phyloP scores from a whole-genome alignment of 2,113 vertebrate genomes.

The Shinisaurus crocodilurus region DNA sequence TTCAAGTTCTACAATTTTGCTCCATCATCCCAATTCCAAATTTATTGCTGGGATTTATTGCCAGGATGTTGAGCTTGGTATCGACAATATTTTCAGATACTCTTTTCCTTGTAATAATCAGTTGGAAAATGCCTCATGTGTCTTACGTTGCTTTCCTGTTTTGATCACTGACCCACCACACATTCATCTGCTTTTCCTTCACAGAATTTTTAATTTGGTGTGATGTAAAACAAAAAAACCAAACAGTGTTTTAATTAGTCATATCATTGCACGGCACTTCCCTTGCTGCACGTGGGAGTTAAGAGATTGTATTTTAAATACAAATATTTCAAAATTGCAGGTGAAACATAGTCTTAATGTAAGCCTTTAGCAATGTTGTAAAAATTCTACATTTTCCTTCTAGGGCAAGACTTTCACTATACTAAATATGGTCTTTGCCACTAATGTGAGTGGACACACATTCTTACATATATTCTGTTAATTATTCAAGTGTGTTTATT shows the following conservation, averaged over 20 bases:
- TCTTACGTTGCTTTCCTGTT: neutral
- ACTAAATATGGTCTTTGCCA: neutral
- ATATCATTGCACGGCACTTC: neutral
- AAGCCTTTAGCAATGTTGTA: neutral
- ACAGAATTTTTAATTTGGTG: neutral
- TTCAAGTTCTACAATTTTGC: no score
- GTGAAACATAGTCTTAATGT: constrained; percentile 46
- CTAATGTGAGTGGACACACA: neutral
- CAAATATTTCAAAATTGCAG: constrained; percentile 26
- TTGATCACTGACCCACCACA: neutral
- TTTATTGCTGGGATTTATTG: no score
- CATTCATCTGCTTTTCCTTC: neutral
- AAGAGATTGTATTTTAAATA: constrained; percentile 53
- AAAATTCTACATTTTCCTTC: neutral
- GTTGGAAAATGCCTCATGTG: neutral
- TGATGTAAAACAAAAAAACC: neutral
- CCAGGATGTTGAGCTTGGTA: neutral
- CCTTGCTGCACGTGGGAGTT: constrained; percentile 20
- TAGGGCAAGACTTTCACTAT: neutral
- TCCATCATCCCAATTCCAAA: neutral
- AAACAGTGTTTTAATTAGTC: neutral
- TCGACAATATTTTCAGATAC: neutral
- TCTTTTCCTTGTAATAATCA: neutral
- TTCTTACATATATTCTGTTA: neutral
- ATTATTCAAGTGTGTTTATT: neutral